Conservation (phyloP, 2,797 vertebrate species). For the Falco rusticolus region DNA sequence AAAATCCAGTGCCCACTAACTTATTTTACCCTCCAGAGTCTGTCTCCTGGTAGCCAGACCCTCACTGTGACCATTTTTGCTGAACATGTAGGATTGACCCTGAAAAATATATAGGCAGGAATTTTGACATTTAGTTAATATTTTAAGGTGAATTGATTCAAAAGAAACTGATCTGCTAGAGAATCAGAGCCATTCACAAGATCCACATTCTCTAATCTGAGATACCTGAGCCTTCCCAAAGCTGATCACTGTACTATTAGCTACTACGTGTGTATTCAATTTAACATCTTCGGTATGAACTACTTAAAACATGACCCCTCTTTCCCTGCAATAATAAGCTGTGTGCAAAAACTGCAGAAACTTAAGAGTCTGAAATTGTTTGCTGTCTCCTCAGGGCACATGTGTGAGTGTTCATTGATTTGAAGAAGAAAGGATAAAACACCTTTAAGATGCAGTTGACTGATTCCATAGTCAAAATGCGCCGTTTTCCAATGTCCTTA, state of each 20-base stretch:
- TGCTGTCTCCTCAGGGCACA: neutral
- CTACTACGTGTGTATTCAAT: neutral
- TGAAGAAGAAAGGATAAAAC: neutral
- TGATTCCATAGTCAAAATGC: neutral
- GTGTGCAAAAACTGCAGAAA: neutral
- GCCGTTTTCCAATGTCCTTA: neutral
- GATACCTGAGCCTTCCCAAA: neutral
- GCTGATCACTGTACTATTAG: neutral
- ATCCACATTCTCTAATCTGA: neutral
- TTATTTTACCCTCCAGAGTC: neutral
- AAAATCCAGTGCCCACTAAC: neutral
- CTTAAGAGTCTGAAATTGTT: neutral
- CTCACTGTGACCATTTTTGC: neutral
- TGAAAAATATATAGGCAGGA: neutral
- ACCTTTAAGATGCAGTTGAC: neutral
- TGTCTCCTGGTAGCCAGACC: neutral
- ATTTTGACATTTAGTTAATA: neutral
- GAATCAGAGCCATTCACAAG: neutral
- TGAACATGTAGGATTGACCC: neutral
- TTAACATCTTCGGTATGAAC: neutral
- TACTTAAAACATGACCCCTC: neutral
- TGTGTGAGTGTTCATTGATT: neutral
- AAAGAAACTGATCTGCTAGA: neutral
- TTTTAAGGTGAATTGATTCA: neutral
- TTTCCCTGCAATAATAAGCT: neutral